Evolutionary conservation across 2,113 vertebrate genomes (phyloP), one percentile per base, ranked within the genome.

Genomic region (Gobius niger): DNA sequence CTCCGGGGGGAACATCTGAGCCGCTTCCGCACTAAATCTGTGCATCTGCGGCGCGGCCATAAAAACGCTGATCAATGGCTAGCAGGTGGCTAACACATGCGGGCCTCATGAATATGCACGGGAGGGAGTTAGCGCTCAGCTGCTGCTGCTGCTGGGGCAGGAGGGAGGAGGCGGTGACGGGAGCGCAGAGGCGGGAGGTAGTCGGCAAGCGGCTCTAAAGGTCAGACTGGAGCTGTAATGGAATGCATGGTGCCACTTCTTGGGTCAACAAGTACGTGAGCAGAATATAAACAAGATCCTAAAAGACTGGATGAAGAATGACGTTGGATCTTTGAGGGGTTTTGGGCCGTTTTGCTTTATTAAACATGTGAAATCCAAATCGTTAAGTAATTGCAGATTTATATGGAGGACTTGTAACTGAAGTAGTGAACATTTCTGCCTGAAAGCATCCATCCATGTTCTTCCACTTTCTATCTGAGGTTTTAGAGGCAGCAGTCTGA

Each of bases 171-270:
- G 14, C 8, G 14, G 57, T 9, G 40, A 24, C 2, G 65, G 15
- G 9, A 59, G n/a, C 24, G 14, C 16, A 16, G 52, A 56, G 61
- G 6, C 4, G 15, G 73, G 18, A 63, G 75, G 87, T 63, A 79
- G 85, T 80, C 68, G 62, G 63, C 59, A 73, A 72, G 72, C 70
- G 85, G 46, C 44, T 41, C 64, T 65, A 85, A 89, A 87, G 88
- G 83, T 92, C 85, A 88, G 63, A 51, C 44, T 69, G 70, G 65
- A 73, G 77, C 66, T 18, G 7, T 85, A 78, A 90, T 88, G 74
- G 56, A 72, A 79, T 70, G 56, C 56, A 56, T 47, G 16, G 11
- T 63, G 82, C 61, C 62, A 70, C 74, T 34, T 83, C 70, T 68
- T 49, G 53, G 40, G 75, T 76, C 70, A 71, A 77, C 18, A 65